phyloP scores from a whole-genome alignment of 2,113 vertebrate genomes.

The Donacobius atricapilla region DNA sequence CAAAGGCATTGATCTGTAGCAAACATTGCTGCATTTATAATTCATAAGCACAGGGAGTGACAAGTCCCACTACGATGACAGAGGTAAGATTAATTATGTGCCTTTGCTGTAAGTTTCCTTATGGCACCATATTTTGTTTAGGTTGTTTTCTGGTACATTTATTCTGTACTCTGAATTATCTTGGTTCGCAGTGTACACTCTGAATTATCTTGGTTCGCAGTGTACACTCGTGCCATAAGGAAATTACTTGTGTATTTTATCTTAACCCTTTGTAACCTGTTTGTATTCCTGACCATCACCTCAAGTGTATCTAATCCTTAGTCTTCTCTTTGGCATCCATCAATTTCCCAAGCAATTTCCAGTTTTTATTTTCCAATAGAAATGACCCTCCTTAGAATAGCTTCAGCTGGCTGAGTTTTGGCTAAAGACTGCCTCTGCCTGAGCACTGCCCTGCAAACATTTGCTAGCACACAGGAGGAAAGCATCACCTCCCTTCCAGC shows the following conservation, averaged over 20 bases:
- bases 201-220: no score
- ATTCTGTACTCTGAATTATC: background rate
- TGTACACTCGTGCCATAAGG: background rate
- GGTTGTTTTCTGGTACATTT: background rate
- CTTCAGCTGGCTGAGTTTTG: background rate
- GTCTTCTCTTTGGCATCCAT: background rate
- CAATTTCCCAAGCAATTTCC: background rate
- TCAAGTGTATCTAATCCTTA: background rate
- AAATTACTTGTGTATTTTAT: background rate
- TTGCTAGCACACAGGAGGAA: background rate
- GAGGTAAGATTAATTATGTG: slow-evolving; percentile 1
- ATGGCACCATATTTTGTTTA: background rate
- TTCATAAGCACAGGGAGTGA: slow-evolving; percentile 22
- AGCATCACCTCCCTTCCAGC: background rate
- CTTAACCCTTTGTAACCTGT: background rate
- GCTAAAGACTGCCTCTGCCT: background rate
- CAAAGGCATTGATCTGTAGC: background rate
- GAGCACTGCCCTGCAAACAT: background rate
- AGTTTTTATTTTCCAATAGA: background rate
- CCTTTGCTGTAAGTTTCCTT: background rate
- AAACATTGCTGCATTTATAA: slow-evolving; percentile 12
- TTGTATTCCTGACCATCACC: background rate
- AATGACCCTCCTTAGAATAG: background rate
- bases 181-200: background rate
- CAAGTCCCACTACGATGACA: background rate